These are phyloP conservation scores for Drosophila mojavensis DNA, from an alignment of 1,140 invertebrate genomes.

Conservation along the genomic window DNA sequence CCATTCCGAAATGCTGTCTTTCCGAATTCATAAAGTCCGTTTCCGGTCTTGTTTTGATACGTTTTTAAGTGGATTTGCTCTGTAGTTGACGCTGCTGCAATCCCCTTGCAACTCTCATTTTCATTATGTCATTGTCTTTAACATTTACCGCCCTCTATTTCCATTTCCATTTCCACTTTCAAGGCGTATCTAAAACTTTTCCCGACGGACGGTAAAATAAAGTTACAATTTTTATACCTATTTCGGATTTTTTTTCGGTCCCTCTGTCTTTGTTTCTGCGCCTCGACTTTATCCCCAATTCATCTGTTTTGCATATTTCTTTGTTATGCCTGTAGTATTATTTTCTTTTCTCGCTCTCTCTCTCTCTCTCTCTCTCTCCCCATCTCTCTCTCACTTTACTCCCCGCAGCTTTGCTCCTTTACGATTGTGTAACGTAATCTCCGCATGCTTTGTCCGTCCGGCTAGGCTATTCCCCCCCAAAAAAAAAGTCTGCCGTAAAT, in stretches of 20 bases:
- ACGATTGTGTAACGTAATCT: constrained; percentile 25
- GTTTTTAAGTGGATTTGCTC: constrained; percentile 37
- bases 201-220: constrained; percentile 47
- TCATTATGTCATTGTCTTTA: constrained; percentile 58
- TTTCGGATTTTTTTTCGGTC: constrained; percentile 54
- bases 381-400: constrained; percentile 30
- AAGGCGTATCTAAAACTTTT: constrained; percentile 53
- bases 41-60: constrained; percentile 37
- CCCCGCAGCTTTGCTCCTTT: constrained; percentile 37
- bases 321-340: constrained; percentile 78
- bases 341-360: too few relatives aligned
- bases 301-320: constrained; percentile 80
- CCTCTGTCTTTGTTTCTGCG: constrained; percentile 38
- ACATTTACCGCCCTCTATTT: constrained; percentile 30
- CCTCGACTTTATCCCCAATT: constrained; percentile 65
- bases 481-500: constrained; percentile 63
- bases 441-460: background rate
- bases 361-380: constrained; percentile 9
- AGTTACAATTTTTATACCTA: constrained; percentile 69
- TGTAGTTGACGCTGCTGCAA: constrained; percentile 18
- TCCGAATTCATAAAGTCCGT: constrained; percentile 26
- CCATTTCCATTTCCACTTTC: background rate
- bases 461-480: constrained; percentile 39
- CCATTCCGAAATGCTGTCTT: constrained; percentile 11
- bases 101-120: constrained; percentile 45